These are phyloP conservation scores for Ceyx melanurus DNA, from an alignment of 2,113 vertebrate species.

Conservation along the genomic window DNA sequence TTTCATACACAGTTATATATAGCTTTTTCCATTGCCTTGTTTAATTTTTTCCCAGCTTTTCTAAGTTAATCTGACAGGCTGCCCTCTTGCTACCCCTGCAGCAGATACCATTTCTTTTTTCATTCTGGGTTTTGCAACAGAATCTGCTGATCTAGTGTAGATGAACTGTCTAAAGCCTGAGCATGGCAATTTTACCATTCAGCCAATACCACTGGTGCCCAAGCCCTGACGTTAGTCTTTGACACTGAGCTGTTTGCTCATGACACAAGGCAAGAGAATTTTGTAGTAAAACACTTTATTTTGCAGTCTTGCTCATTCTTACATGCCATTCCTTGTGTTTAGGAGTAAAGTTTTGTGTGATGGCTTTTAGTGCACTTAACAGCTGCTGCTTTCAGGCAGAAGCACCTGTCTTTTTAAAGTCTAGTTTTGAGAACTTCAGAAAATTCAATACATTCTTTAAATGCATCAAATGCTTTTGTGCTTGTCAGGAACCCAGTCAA, in stretches of 20 bases:
- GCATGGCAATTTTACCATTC: neutral
- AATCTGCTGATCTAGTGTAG: neutral
- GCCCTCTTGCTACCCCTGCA: neutral
- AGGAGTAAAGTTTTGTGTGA: neutral
- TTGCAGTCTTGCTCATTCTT: neutral
- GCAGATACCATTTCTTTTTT: neutral
- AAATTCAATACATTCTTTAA: neutral
- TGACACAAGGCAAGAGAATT: neutral
- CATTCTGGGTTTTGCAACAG: neutral
- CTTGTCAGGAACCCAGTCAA: neutral
- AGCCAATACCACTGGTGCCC: neutral
- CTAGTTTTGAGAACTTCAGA: neutral
- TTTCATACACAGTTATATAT: neutral
- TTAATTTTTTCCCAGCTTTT: conserved; percentile 23
- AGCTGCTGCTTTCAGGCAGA: neutral
- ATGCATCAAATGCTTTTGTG: neutral
- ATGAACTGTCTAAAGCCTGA: neutral
- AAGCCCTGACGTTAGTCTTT: neutral
- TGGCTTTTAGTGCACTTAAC: neutral
- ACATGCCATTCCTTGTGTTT: neutral
- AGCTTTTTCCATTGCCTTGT: neutral
- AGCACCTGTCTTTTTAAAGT: neutral
- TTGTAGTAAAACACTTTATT: neutral
- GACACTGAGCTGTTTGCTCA: neutral
- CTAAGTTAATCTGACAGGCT: neutral